A percentile compares a stretch with the other conserved stretches of the same genome.
Evolutionary conservation across 2,113 vertebrate genomes (phyloP).

Genomic region (Acinonyx jubatus): DNA sequence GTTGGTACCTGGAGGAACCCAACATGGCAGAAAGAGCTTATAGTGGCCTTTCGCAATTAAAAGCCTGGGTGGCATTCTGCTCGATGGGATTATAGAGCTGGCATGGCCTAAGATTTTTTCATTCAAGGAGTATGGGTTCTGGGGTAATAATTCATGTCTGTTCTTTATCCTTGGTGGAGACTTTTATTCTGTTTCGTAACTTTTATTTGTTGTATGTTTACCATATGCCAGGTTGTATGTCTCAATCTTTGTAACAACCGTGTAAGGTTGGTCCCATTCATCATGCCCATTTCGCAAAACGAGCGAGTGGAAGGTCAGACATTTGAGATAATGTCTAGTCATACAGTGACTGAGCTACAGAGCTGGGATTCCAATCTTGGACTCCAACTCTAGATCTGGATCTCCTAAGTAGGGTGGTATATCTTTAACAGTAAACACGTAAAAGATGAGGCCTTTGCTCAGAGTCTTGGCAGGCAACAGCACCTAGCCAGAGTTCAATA

Average conservation of each 20-base stretch:
- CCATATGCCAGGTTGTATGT: not conserved
- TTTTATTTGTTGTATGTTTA: not conserved
- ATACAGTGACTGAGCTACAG: not conserved
- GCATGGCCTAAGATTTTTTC: not conserved
- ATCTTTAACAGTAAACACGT: not conserved
- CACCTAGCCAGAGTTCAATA: not conserved
- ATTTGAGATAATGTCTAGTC: not conserved
- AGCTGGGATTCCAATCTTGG: not conserved
- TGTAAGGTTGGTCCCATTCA: not conserved
- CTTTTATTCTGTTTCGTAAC: not conserved
- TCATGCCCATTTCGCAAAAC: not conserved
- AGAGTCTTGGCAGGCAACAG: not conserved
- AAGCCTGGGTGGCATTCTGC: not conserved
- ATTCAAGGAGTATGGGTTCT: not conserved
- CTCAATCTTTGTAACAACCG: not conserved
- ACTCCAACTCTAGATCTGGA: not conserved
- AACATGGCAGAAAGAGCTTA: not conserved
- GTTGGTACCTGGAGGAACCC: not conserved
- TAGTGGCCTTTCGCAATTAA: not conserved
- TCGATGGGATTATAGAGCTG: not conserved
- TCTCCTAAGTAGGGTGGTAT: not conserved
- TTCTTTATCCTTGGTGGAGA: not conserved
- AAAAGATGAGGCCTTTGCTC: not conserved
- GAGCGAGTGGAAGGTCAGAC: not conserved
- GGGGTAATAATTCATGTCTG: too few relatives aligned